A percentile compares a stretch with the other conserved stretches of the same genome.
phyloP scores from a whole-genome alignment of 1,140 invertebrate species.

The Neocloeon triangulifer region DNA sequence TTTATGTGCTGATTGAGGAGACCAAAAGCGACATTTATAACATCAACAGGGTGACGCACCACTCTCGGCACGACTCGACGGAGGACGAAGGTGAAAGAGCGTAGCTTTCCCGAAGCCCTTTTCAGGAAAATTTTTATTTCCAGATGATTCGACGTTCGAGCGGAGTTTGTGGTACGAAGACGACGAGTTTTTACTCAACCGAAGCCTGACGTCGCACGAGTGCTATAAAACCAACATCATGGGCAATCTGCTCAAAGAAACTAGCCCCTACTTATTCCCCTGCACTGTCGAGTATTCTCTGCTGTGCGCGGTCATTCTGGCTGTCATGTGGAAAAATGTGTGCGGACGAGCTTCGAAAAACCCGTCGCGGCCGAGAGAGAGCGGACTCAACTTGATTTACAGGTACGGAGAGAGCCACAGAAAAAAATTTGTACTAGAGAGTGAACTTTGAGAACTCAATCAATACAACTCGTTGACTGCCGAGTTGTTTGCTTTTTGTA shows the following conservation, averaged over 20 bases:
- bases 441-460: too few relatives aligned
- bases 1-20: constrained; percentile 34
- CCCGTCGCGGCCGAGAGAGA: constrained; percentile 14
- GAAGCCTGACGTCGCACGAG: background rate
- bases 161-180: too few relatives aligned
- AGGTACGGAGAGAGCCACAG: constrained; percentile 12
- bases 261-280: constrained; percentile 41
- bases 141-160: too few relatives aligned
- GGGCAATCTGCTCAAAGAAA: constrained; percentile 31
- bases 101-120: background rate
- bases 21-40: constrained; percentile 33
- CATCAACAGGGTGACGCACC: constrained; percentile 7
- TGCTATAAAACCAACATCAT: constrained; percentile 23
- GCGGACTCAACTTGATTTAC: constrained; percentile 1
- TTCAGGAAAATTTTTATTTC: too few relatives aligned
- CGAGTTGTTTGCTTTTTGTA: too few relatives aligned
- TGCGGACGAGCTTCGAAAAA: constrained; percentile 7
- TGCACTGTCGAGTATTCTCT: constrained; percentile 51
- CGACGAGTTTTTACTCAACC: background rate
- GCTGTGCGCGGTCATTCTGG: constrained; percentile 39
- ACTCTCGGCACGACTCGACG: background rate
- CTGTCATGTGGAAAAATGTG: constrained; percentile 30
- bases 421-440: too few relatives aligned
- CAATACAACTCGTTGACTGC: too few relatives aligned
- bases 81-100: background rate